A percentile compares a stretch with the other conserved stretches of the same genome.
These are phyloP conservation scores for Palythoa caribaeorum DNA, from an alignment of 92 coral and sea anemone genomes.

Conservation along the genomic window DNA sequence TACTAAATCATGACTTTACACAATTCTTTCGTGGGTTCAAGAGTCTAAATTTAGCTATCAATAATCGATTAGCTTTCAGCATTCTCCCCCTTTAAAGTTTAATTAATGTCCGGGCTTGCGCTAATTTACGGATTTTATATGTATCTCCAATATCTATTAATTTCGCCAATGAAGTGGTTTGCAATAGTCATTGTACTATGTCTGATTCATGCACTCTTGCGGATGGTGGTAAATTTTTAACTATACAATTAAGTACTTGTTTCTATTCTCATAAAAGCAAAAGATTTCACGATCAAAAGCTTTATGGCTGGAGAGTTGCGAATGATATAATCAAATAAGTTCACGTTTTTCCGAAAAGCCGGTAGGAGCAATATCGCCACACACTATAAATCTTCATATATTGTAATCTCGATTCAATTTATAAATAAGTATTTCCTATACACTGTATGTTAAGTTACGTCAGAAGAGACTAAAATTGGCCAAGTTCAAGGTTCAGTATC, in stretches of 20 bases:
- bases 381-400: background rate
- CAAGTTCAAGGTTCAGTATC: background rate
- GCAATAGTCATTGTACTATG: background rate
- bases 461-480: background rate
- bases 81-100: slow-evolving; percentile 1
- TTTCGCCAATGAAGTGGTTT: background rate
- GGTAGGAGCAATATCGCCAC: slow-evolving; percentile 13
- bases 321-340: background rate
- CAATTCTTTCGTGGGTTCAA: background rate
- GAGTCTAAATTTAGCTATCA: slow-evolving; percentile 23
- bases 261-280: background rate
- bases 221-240: background rate
- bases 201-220: background rate
- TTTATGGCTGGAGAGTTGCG: background rate
- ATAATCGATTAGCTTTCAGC: background rate
- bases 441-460: background rate
- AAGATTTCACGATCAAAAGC: background rate
- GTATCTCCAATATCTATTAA: background rate
- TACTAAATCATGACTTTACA: slow-evolving; percentile 20
- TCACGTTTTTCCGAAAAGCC: slow-evolving; percentile 22
- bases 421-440: background rate
- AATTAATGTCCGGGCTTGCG: background rate
- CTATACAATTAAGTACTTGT: background rate
- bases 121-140: background rate
- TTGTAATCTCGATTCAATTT: background rate